Conservation (phyloP, 2,113 vertebrate species). For the Gasterosteus nipponicus region DNA sequence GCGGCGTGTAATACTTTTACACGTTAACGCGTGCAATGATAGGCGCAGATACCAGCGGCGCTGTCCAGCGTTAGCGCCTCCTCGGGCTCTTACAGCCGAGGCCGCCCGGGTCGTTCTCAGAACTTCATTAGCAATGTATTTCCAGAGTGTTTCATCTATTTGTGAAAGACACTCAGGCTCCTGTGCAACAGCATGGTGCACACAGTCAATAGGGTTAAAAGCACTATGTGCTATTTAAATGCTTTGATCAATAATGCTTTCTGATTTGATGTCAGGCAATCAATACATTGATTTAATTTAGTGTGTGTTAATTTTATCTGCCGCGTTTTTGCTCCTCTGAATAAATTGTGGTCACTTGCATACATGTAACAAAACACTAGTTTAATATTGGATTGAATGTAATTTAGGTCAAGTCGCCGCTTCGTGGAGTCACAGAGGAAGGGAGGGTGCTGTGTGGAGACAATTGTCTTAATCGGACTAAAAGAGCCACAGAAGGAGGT, state of each 20-base stretch:
- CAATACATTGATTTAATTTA: not conserved
- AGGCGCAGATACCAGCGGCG: not conserved
- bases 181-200: not conserved
- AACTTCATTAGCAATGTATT: conserved; percentile 5
- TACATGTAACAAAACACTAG: not conserved
- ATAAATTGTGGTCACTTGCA: not conserved
- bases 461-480: conserved; percentile 26
- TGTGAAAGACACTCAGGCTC: not conserved
- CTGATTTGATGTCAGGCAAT: not conserved
- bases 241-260: not conserved
- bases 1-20: conserved; percentile 16
- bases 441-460: conserved; percentile 3
- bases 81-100: not conserved
- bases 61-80: not conserved
- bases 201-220: not conserved
- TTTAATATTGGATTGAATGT: not conserved
- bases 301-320: not conserved
- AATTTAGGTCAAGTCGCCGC: not conserved
- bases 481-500: conserved; percentile 30
- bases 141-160: not conserved
- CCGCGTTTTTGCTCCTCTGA: not conserved
- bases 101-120: not conserved
- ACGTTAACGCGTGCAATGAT: conserved; percentile 27
- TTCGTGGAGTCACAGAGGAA: not conserved
- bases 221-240: conserved; percentile 5